These are phyloP conservation scores for Drosophila buzzatii DNA, from an alignment of 2,888 invertebrate species.

Conservation along the genomic window DNA sequence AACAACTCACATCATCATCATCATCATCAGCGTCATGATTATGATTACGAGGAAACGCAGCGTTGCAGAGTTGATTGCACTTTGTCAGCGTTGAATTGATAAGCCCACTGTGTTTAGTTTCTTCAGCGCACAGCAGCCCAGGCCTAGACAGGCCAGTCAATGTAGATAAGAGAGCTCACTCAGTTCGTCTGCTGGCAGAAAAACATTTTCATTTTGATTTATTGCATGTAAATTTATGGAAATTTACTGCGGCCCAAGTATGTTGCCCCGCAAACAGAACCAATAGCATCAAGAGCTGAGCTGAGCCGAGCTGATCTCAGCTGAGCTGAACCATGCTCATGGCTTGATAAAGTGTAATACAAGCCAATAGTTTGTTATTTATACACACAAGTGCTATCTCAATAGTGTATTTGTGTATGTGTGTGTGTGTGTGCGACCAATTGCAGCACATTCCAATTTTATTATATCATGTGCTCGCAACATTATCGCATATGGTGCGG, in stretches of 20 bases:
- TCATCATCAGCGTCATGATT: constrained; percentile 11
- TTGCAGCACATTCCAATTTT: constrained; percentile 76
- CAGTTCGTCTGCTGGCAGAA: constrained; percentile 41
- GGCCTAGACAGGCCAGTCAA: constrained; percentile 44
- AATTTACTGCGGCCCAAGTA: constrained; percentile 68
- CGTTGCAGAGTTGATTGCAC: constrained; percentile 74
- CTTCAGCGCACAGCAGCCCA: constrained; percentile 37
- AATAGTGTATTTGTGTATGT: constrained; percentile 17
- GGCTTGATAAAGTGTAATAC: constrained; percentile 64
- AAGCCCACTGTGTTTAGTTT: constrained; percentile 75
- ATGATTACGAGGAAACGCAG: constrained; percentile 59
- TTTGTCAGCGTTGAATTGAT: constrained; percentile 71
- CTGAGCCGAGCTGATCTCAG: constrained; percentile 24
- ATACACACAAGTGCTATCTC: constrained; percentile 13
- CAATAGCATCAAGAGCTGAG: background rate
- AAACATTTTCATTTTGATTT: constrained; percentile 75
- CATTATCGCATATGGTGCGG: constrained; percentile 77
- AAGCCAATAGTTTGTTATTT: constrained; percentile 62
- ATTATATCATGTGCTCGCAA: constrained; percentile 76
- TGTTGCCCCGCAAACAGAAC: constrained; percentile 51
- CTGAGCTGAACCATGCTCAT: constrained; percentile 37
- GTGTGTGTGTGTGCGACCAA: constrained; percentile 41
- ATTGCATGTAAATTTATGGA: constrained; percentile 80
- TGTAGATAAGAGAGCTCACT: constrained; percentile 58
- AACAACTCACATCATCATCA: constrained; percentile 12